Evolutionary conservation across 1,140 invertebrate genomes (phyloP).

Genomic region (Drosophila watanabei): DNA sequence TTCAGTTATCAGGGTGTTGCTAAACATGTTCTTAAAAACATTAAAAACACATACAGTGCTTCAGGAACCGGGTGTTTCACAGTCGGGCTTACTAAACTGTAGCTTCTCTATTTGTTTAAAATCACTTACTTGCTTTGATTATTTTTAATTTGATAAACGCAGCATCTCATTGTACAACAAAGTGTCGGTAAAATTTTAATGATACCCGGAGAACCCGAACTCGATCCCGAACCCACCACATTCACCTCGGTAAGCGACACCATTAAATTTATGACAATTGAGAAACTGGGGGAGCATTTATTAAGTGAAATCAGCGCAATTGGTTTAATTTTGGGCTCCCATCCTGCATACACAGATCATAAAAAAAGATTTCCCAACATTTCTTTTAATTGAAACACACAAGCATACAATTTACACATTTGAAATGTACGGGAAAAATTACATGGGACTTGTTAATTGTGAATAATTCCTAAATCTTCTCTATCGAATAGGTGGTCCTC

Average conservation of each 20-base stretch:
- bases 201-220: conserved; percentile 21
- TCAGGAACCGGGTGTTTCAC: background rate
- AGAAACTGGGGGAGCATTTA: conserved; percentile 51
- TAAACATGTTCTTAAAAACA: background rate
- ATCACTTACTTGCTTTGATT: conserved; percentile 57
- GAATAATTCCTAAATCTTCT: background rate
- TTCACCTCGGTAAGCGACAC: conserved; percentile 24
- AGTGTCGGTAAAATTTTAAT: conserved; percentile 68
- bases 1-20: too few relatives aligned
- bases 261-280: conserved; percentile 73
- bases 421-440: background rate
- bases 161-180: conserved; percentile 24
- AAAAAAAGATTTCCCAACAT: conserved; percentile 34
- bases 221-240: background rate
- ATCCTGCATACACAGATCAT: conserved; percentile 26
- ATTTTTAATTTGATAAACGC: conserved; percentile 18
- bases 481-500: too few relatives aligned
- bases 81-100: background rate
- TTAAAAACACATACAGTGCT: too few relatives aligned
- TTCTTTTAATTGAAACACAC: conserved; percentile 50
- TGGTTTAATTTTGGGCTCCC: conserved; percentile 69
- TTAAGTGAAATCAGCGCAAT: conserved; percentile 77
- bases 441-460: background rate
- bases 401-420: conserved; percentile 24
- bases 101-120: background rate